A percentile compares a stretch with the other conserved stretches of the same genome.
Conservation (phyloP, 2,888 invertebrate species). For the Dryococelus australis region DNA sequence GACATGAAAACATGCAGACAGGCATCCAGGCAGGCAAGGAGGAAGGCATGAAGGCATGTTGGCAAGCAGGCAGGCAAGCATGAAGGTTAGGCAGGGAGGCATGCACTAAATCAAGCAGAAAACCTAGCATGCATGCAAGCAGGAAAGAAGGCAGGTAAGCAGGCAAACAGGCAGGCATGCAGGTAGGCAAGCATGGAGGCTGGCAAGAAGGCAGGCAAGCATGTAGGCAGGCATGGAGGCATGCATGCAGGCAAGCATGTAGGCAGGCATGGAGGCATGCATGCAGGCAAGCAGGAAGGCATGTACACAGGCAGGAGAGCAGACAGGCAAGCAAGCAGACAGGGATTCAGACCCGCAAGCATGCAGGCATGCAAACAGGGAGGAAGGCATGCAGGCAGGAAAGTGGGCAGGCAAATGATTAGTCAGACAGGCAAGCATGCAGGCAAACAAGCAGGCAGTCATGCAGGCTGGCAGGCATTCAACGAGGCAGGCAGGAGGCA, state of each 20-base stretch:
- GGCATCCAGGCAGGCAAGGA: too few species aligned
- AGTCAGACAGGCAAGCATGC: neutral
- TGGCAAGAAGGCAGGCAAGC: neutral
- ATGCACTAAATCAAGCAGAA: neutral
- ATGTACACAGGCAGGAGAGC: neutral
- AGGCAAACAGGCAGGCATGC: slow-evolving; percentile 19
- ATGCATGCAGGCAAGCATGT: too few species aligned
- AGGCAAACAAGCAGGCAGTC: too few species aligned
- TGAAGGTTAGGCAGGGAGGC: neutral
- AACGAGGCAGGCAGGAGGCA: slow-evolving; percentile 1
- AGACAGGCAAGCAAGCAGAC: neutral
- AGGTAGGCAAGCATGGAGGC: slow-evolving; percentile 7
- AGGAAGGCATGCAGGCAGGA: slow-evolving; percentile 11
- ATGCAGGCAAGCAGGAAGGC: neutral
- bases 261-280: too few species aligned
- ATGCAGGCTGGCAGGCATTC: neutral
- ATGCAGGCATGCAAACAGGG: neutral
- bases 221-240: too few species aligned
- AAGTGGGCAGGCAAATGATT: neutral
- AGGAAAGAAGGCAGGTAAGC: neutral
- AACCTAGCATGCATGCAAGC: neutral
- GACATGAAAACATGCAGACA: too few species aligned
- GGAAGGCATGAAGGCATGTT: too few species aligned
- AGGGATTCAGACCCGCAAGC: neutral
- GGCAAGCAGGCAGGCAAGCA: neutral